Base-by-base conservation (phyloP, 2,113 vertebrate species). In the Macroglossus sobrinus region DNA sequence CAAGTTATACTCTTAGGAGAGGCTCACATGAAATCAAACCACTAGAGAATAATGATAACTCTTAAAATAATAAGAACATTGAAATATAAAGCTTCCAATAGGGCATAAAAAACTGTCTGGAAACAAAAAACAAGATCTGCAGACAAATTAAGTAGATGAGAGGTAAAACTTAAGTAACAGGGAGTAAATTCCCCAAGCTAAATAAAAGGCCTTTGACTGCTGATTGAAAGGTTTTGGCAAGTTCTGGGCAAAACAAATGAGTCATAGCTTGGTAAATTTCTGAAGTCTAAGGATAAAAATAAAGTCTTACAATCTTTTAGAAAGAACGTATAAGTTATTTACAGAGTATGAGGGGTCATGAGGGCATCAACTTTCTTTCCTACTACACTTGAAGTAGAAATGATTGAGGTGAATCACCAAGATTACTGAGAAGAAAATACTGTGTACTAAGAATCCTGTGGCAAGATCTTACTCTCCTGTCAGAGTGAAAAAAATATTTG, bases 241-340 rank as follows among this genome's bases (percentile, higher is more conserved):
- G 57, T 75, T 90, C 53, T 47, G 55, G 61, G 50, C 50, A 90
- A 69, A 74, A 79, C 33, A 93, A 89, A 84, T 96, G 84, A 96
- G 57, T 90, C 84, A 95, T 11, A 84, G 57, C 28, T 45, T 92
- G 91, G 75, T 89, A 94, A 95, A 66, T 94, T 90, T 53, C 76
- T 84, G 63, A 94, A 84, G 84, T 80, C 72, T 45, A 75, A 75
- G 64, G 84, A 61, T 80, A 80, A 59, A 87, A 96, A 94, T 55
- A 95, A 86, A 89, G 82, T 66, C 35, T 71, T 86, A 81, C 9
- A 38, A 18, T 82, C 33, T 91, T 91, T 26, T 55, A 91, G 68
- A 94, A 94, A 85, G 50, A 84, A 69, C 76, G 47, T 57, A 45
- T n/a, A 93, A 71, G 10, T 94, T 92, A 45, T 47, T 79, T 89